Evolutionary conservation across 2,797 vertebrate genomes (phyloP).

Genomic region (Steatocranus sp.): DNA sequence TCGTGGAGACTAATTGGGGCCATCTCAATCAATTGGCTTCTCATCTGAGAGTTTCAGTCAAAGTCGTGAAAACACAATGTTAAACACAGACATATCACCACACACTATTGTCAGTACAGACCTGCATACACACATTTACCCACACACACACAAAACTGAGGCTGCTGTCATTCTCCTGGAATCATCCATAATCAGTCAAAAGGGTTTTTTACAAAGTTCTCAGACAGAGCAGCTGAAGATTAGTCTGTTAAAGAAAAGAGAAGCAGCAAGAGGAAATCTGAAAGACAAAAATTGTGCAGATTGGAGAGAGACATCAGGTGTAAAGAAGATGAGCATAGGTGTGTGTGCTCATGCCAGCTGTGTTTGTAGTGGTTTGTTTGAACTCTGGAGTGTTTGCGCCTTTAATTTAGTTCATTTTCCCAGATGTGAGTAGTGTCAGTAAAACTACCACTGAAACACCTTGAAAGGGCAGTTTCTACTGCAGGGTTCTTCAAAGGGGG

Average conservation of each 20-base stretch:
- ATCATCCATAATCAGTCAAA: conserved; percentile 26
- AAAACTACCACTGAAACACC: background rate
- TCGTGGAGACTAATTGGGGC: conserved; percentile 62
- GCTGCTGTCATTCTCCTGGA: background rate
- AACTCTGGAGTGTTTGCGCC: conserved; percentile 1
- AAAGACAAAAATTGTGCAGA: background rate
- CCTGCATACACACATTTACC: background rate
- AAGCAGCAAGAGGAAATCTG: background rate
- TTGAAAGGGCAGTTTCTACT: background rate
- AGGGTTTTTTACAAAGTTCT: conserved; percentile 12
- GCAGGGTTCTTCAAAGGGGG: background rate
- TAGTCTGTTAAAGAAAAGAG: background rate
- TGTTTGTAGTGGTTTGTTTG: conserved; percentile 25
- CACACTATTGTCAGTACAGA: background rate
- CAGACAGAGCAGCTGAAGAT: background rate
- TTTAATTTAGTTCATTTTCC: conserved; percentile 22
- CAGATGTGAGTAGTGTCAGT: background rate
- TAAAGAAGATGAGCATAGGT: background rate
- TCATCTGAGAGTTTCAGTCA: conserved; percentile 54
- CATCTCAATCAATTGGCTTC: conserved; percentile 64
- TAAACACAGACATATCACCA: background rate
- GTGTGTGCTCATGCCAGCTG: background rate
- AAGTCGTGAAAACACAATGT: conserved; percentile 15
- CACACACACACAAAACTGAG: background rate
- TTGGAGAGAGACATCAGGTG: background rate